Conservation (phyloP, 2,113 vertebrate species). For the Corvus hawaiiensis region DNA sequence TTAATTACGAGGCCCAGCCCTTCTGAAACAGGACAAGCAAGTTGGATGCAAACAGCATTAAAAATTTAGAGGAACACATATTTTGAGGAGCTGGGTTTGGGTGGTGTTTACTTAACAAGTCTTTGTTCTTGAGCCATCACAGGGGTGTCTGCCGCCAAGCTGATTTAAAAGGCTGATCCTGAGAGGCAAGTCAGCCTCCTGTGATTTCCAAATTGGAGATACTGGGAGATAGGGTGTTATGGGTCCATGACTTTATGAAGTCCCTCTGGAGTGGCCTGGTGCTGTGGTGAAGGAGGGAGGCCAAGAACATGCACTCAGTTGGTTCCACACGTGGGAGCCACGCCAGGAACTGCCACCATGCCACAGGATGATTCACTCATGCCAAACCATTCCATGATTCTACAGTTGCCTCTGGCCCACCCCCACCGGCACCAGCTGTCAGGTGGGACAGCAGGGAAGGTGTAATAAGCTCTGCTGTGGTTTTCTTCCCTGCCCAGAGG, state of each 20-base stretch:
- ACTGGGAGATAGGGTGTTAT: neutral
- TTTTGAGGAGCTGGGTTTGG: constrained; percentile 40
- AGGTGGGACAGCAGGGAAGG: neutral
- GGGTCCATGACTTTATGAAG: neutral
- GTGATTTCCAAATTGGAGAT: neutral
- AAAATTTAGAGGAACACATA: constrained; percentile 47
- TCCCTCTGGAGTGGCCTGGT: neutral
- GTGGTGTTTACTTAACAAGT: constrained; percentile 23
- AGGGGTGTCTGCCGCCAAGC: constrained; percentile 34
- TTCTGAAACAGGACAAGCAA: constrained; percentile 55
- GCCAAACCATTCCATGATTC: neutral
- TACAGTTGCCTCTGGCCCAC: neutral
- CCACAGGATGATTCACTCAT: neutral
- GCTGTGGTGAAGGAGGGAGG: neutral
- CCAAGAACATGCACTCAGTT: neutral
- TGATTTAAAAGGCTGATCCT: constrained; percentile 45
- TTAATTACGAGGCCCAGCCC: constrained; percentile 50
- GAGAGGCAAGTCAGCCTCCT: neutral
- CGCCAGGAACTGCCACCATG: neutral
- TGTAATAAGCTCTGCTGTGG: neutral
- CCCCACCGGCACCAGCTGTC: neutral
- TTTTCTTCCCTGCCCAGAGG: neutral
- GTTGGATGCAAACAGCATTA: constrained; percentile 50
- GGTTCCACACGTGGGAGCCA: neutral
- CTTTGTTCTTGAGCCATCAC: constrained; percentile 45